A percentile compares a stretch with the other conserved stretches of the same genome.
phyloP scores from a whole-genome alignment of 2,797 vertebrate genomes.

The Brachyalestes nurse region DNA sequence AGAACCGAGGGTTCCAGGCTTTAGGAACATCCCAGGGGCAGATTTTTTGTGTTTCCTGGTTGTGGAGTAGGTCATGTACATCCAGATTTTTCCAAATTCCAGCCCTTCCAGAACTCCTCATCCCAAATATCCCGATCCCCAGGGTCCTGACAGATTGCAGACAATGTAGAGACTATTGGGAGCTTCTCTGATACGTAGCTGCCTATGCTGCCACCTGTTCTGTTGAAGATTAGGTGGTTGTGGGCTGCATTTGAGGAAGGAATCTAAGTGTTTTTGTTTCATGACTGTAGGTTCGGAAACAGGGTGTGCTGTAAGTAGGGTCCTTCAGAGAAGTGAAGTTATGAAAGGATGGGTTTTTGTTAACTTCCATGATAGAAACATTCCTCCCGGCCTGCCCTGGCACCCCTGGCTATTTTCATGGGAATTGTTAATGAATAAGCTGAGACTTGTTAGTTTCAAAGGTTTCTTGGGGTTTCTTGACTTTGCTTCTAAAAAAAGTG shows the following conservation, averaged over 20 bases:
- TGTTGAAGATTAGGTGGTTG: background rate
- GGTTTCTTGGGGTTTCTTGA: background rate
- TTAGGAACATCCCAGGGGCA: background rate
- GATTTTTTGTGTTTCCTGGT: background rate
- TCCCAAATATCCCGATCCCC: background rate
- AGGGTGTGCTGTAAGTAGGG: too few species aligned
- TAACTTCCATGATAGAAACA: too few species aligned
- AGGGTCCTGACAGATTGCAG: background rate
- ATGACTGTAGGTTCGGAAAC: too few species aligned
- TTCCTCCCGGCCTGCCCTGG: too few species aligned
- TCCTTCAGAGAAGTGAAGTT: too few species aligned
- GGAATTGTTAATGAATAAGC: background rate
- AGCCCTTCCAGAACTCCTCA: background rate
- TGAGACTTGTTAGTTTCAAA: background rate
- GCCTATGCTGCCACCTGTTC: background rate
- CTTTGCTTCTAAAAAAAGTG: conserved; percentile 13
- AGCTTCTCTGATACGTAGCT: background rate
- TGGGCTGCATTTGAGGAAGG: background rate
- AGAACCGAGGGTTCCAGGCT: background rate
- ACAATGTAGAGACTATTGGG: background rate
- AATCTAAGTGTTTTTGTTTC: too few species aligned
- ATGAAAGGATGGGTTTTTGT: too few species aligned
- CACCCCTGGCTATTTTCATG: background rate
- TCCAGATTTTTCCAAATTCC: background rate
- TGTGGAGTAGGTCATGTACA: too few species aligned